phyloP scores from a whole-genome alignment of 2,113 vertebrate species.

The Eulemur macaco region DNA sequence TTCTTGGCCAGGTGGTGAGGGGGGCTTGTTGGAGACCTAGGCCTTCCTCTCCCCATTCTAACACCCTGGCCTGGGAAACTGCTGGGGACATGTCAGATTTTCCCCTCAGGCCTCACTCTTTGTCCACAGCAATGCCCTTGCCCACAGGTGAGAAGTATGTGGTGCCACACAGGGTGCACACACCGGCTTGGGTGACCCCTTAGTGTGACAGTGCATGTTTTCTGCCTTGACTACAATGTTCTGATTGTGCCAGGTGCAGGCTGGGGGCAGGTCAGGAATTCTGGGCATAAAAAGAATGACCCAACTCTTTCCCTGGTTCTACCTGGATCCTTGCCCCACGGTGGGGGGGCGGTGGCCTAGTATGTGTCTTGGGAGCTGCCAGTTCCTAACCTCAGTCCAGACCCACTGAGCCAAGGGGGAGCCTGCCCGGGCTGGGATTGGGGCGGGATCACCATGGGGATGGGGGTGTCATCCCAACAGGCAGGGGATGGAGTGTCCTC shows the following conservation, averaged over 20 bases:
- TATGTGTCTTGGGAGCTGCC: not conserved
- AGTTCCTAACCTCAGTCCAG: not conserved
- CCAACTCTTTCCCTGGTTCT: not conserved
- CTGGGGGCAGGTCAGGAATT: not conserved
- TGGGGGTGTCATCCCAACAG: not conserved
- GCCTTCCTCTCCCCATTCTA: not conserved
- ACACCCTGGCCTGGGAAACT: not conserved
- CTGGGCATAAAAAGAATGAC: not conserved
- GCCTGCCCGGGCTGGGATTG: not conserved
- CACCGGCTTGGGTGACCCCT: not conserved
- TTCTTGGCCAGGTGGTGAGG: not conserved
- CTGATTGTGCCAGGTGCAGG: not conserved
- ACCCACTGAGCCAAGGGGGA: not conserved
- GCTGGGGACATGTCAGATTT: not conserved
- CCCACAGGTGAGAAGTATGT: not conserved
- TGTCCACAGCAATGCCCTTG: too few species aligned
- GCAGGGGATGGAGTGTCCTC: not conserved
- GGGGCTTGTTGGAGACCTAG: not conserved
- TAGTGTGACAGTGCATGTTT: not conserved
- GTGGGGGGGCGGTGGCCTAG: not conserved
- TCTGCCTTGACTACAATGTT: not conserved
- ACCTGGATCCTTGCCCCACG: not conserved
- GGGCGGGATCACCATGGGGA: rapidly evolving
- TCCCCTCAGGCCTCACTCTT: not conserved
- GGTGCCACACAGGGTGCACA: too few species aligned